A percentile compares a stretch with the other conserved stretches of the same genome.
These are phyloP conservation scores for Erebia epiphron DNA, from an alignment of 2,888 invertebrate genomes.

Conservation along the genomic window DNA sequence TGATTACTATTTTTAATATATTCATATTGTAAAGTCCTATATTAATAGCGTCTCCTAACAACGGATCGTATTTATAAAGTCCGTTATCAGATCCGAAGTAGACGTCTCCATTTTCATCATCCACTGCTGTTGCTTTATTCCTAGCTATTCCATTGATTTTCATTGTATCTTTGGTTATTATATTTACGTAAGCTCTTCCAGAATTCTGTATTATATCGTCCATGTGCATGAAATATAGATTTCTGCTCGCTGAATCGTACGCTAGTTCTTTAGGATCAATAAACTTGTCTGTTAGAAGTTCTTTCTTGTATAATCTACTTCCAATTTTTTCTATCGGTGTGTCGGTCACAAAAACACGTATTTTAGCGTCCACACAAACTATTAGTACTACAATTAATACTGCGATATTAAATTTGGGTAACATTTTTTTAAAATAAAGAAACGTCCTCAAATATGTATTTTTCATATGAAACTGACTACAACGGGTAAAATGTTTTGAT, in stretches of 20 bases:
- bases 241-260: conserved; percentile 70
- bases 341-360: conserved; percentile 59
- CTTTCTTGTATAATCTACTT: conserved; percentile 63
- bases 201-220: conserved; percentile 67
- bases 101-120: conserved; percentile 64
- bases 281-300: conserved; percentile 60
- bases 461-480: conserved; percentile 53
- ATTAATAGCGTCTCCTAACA: conserved; percentile 56
- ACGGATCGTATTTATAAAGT: conserved; percentile 66
- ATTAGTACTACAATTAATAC: conserved; percentile 37
- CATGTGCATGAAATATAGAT: conserved; percentile 75
- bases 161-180: conserved; percentile 59
- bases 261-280: conserved; percentile 64
- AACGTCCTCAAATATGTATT: conserved; percentile 48
- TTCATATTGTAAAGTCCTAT: conserved; percentile 72
- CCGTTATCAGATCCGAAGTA: conserved; percentile 75
- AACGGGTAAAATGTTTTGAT: conserved; percentile 52
- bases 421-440: conserved; percentile 35
- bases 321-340: conserved; percentile 64
- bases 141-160: conserved; percentile 65
- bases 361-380: conserved; percentile 55
- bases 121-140: conserved; percentile 71
- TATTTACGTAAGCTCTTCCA: conserved; percentile 64
- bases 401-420: conserved; percentile 46
- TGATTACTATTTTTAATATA: conserved; percentile 65